Evolutionary conservation across 2,797 vertebrate species (phyloP), one percentile per base, ranked within the genome.

Genomic region (Neosalanx taihuensis): DNA sequence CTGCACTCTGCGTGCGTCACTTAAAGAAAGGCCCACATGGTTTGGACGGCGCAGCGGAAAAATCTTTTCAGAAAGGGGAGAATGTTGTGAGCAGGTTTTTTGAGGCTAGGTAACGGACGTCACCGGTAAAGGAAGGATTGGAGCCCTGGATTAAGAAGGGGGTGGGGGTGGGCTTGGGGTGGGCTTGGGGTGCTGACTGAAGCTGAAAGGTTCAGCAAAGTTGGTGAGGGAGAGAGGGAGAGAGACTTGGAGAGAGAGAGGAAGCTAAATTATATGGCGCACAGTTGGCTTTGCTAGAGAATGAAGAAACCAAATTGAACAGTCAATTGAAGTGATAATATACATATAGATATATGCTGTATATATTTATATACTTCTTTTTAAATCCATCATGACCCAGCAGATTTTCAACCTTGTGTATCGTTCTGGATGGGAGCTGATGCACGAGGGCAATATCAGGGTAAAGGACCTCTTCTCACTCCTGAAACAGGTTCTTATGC

Each of bases 41-140:
- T 91, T 88, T 90, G 89, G 86, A 91, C 61, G 84, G 89, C 78
- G 81, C 77, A 82, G 82, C 89, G 90, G 89, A 92, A 91, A 92
- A 90, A 88, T 89, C 86, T 89, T 88, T 89, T 81, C 71, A 72
- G 85, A 81, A 87, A 85, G 77, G 77, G 81, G 86, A 90, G 87
- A 90, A 83, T 76, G 78, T 82, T 77, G 74, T 4, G 67, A 79
- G 87, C 83, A 85, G 85, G 81, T 87, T 89, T 85, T 79, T 65
- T 79, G 61, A 83, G 83, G 74, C 79, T 85, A 89, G 86, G 83
- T 88, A 77, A 73, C 20, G 41, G 77, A 80, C 13, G 70, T 82
- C 81, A 84, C 72, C 56, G 20, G 72, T 64, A 75, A 64, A 75
- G 67, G 62, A 77, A 74, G 73, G 58, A 65, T 74, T 66, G 70